Percentiles rank a stretch among this genome's conserved stretches.
Evolutionary conservation across 2,113 vertebrate genomes (phyloP).

Genomic region (Pygoscelis antarcticus): DNA sequence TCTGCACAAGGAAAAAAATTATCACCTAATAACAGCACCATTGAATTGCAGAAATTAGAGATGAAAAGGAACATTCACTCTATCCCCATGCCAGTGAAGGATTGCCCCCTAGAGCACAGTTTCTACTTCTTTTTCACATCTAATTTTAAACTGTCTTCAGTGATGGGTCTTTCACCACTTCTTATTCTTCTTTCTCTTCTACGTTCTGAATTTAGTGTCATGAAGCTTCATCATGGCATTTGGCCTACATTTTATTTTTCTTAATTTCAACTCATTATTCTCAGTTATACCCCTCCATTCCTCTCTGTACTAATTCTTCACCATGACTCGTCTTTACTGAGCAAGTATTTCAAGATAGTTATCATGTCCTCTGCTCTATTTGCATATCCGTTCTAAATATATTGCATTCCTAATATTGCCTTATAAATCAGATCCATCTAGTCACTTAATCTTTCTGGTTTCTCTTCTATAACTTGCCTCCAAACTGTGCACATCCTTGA

Average conservation of each 20-base stretch:
- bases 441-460: not conserved
- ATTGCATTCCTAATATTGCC: not conserved
- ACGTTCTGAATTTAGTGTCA: not conserved
- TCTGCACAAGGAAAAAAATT: conserved; percentile 6
- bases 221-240: not conserved
- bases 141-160: conserved; percentile 19
- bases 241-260: conserved; percentile 23
- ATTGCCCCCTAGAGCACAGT: conserved; percentile 31
- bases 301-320: not conserved
- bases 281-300: not conserved
- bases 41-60: not conserved
- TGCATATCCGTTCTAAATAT: conserved; percentile 11
- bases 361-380: not conserved
- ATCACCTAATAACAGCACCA: not conserved
- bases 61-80: not conserved
- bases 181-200: not conserved
- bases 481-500: not conserved
- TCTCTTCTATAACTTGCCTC: not conserved
- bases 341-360: not conserved
- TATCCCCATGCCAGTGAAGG: not conserved
- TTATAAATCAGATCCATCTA: not conserved
- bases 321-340: not conserved
- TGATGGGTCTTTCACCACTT: conserved; percentile 11
- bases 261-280: conserved; percentile 44
- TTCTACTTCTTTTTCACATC: conserved; percentile 6